Evolutionary conservation across 2,888 invertebrate genomes (phyloP), one percentile per base, ranked within the genome.

Genomic region (Athripsodes cinereus): DNA sequence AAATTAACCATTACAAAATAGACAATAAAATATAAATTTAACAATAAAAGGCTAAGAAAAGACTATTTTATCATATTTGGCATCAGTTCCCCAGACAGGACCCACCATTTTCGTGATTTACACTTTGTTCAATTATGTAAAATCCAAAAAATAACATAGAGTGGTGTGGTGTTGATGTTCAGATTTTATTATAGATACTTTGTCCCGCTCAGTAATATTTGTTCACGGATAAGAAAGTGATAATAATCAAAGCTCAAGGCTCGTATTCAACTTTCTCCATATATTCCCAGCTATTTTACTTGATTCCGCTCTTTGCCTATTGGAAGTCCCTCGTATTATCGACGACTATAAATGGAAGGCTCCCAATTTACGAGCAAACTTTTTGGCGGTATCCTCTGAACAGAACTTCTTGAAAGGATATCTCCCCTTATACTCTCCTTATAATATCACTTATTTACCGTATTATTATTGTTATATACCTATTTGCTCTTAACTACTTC

Each of bases 141-240:
- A n/a, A n/a, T n/a, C n/a, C n/a, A n/a, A n/a, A n/a, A n/a, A n/a
- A n/a, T n/a, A n/a, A n/a, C n/a, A n/a, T n/a, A n/a, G n/a, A n/a
- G n/a, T n/a, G n/a, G n/a, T n/a, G n/a, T n/a, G n/a, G n/a, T n/a
- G n/a, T n/a, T n/a, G n/a, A n/a, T n/a, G n/a, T n/a, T n/a, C n/a
- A n/a, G 31, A 8, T 31, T 6, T 31, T 11, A 11, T 31, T 31
- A 31, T 31, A 31, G 47, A 21, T 20, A 47, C 57, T 62, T 59
- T 58, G 62, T 59, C 40, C 60, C 62, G 57, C 55, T 62, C 57
- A 52, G 54, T 55, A 58, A 62, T 60, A 62, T 60, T 62, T 58
- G 51, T 58, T 53, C 40, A 8, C 40, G 53, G 60, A 63, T 60
- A 63, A 63, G 58, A 59, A 60, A 53, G 58, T 49, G 62, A 61